phyloP scores from a whole-genome alignment of 2,113 vertebrate genomes.

The Mobula hypostoma region DNA sequence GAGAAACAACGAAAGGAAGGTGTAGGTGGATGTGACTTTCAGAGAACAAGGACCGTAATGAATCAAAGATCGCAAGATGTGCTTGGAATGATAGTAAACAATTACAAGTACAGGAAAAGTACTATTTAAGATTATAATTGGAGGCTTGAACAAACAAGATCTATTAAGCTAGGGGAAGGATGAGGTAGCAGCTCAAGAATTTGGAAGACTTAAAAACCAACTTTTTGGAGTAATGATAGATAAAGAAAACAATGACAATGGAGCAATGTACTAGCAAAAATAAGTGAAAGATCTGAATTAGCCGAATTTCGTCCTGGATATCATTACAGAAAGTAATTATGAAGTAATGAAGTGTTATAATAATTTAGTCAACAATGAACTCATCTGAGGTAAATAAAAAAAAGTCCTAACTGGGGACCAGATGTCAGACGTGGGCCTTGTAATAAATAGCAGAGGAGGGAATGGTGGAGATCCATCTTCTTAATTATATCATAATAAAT shows the following conservation, averaged over 20 bases:
- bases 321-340: background rate
- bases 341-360: background rate
- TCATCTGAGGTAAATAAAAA: background rate
- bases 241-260: background rate
- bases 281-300: background rate
- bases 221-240: background rate
- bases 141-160: background rate
- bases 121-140: background rate
- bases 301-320: background rate
- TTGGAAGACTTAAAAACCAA: background rate
- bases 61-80: background rate
- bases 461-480: background rate
- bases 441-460: background rate
- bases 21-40: background rate
- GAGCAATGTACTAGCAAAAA: background rate
- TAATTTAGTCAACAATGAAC: background rate
- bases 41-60: background rate
- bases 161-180: background rate
- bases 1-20: background rate
- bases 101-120: too few species aligned
- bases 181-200: background rate
- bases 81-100: background rate
- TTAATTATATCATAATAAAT: background rate
- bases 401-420: background rate
- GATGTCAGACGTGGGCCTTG: background rate